phyloP scores from a whole-genome alignment of 2,113 vertebrate species.

The Corvus hawaiiensis region DNA sequence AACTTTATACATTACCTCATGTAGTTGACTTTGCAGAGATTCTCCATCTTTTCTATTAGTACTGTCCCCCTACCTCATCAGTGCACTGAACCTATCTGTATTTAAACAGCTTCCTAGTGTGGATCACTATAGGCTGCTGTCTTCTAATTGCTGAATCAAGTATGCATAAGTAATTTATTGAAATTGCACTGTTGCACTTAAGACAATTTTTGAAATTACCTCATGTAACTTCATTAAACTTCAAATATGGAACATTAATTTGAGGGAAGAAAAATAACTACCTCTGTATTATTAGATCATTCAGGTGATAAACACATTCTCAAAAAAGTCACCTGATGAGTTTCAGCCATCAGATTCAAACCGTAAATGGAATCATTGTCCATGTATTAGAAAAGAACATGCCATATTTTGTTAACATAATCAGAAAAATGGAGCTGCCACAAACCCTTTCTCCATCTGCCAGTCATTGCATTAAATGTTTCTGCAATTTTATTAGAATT shows the following conservation, averaged over 20 bases:
- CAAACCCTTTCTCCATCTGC: conserved; percentile 70
- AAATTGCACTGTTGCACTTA: conserved; percentile 9
- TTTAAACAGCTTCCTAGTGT: conserved; percentile 30
- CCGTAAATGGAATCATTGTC: conserved; percentile 62
- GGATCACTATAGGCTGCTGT: not conserved
- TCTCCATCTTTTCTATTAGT: not conserved
- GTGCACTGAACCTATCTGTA: not conserved
- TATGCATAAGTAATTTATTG: conserved; percentile 54
- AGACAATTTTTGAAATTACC: conserved; percentile 49
- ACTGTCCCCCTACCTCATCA: not conserved
- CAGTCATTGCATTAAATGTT: conserved; percentile 77
- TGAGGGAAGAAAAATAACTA: not conserved
- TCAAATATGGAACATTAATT: conserved; percentile 46
- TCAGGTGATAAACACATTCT: conserved; percentile 35
- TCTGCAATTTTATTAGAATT: conserved; percentile 78
- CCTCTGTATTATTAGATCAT: conserved; percentile 43
- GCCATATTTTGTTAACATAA: conserved; percentile 78
- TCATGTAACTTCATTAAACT: conserved; percentile 55
- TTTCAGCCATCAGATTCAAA: conserved; percentile 68
- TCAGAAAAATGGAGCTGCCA: conserved; percentile 75
- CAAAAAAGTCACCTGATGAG: conserved; percentile 46
- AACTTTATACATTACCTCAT: not conserved
- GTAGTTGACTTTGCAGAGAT: not conserved
- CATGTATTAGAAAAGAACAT: conserved; percentile 61
- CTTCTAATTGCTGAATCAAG: conserved; percentile 60